These are phyloP conservation scores for Tylochromis polylepis DNA, from an alignment of 2,113 vertebrate species.

Conservation along the genomic window DNA sequence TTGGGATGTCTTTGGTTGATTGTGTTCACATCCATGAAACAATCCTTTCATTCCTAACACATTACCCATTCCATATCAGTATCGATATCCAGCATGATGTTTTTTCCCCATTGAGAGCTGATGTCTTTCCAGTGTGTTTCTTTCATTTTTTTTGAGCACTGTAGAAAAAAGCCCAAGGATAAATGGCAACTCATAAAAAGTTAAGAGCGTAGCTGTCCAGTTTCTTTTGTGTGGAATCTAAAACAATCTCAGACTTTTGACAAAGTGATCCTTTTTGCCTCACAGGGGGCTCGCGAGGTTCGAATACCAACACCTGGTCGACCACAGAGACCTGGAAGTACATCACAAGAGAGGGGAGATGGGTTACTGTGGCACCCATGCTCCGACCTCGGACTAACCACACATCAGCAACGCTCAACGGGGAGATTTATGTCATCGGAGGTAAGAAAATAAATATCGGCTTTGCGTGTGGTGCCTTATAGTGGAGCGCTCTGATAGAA, in stretches of 20 bases:
- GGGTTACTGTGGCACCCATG: conserved; percentile 88
- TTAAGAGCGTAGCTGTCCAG: neutral
- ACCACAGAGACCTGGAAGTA: conserved; percentile 94
- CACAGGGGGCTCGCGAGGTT: conserved; percentile 89
- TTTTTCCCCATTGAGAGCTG: neutral
- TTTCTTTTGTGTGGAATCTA: neutral
- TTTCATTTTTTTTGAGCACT: neutral
- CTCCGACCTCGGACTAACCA: conserved; percentile 91
- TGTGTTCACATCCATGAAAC: neutral
- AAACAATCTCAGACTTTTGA: conserved; percentile 4
- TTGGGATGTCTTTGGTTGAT: neutral
- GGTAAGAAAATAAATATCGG: conserved; percentile 72
- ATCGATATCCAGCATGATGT: neutral
- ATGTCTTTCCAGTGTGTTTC: neutral
- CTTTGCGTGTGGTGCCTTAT: neutral
- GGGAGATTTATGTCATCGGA: conserved; percentile 93
- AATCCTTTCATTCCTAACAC: neutral
- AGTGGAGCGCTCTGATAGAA: too few species aligned
- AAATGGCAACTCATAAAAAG: neutral
- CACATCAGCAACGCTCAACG: conserved; percentile 82
- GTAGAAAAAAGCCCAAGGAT: neutral
- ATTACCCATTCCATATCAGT: neutral
- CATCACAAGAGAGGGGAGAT: conserved; percentile 79
- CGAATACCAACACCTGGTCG: conserved; percentile 88
- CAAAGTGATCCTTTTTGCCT: neutral